Conservation (phyloP, 1,140 invertebrate genomes). For the Cardiocondyla obscurior region DNA sequence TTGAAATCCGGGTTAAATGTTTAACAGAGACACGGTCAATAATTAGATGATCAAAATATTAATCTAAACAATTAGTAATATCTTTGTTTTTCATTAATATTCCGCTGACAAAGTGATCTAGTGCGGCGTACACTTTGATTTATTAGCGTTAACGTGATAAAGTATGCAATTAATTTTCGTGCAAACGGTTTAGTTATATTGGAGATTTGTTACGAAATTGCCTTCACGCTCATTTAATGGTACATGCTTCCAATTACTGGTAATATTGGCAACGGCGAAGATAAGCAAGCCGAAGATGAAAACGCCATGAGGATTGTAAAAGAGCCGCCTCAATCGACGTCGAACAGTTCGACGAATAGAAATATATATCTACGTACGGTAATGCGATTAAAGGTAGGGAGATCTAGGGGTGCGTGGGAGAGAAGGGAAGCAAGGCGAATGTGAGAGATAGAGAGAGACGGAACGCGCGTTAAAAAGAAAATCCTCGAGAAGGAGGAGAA, state of each 20-base stretch:
- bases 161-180: not conserved
- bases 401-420: not conserved
- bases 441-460: not conserved
- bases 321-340: slow-evolving; percentile 51
- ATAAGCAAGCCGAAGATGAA: slow-evolving; percentile 32
- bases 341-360: slow-evolving; percentile 59
- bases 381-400: slow-evolving; percentile 68
- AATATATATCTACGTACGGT: slow-evolving; percentile 65
- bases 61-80: not conserved
- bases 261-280: not conserved
- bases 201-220: not conserved
- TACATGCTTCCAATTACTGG: not conserved
- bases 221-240: slow-evolving; percentile 3
- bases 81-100: not conserved
- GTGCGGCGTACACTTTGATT: not conserved
- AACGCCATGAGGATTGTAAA: not conserved
- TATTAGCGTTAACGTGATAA: not conserved
- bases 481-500: slow-evolving; percentile 43
- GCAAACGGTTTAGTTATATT: not conserved
- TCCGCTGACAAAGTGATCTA: not conserved
- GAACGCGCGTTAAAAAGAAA: slow-evolving; percentile 64
- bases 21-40: not conserved
- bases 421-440: not conserved
- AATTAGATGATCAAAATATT: not conserved
- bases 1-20: not conserved